phyloP scores from a whole-genome alignment of 2,113 vertebrate genomes.

The Macquaria australasica region DNA sequence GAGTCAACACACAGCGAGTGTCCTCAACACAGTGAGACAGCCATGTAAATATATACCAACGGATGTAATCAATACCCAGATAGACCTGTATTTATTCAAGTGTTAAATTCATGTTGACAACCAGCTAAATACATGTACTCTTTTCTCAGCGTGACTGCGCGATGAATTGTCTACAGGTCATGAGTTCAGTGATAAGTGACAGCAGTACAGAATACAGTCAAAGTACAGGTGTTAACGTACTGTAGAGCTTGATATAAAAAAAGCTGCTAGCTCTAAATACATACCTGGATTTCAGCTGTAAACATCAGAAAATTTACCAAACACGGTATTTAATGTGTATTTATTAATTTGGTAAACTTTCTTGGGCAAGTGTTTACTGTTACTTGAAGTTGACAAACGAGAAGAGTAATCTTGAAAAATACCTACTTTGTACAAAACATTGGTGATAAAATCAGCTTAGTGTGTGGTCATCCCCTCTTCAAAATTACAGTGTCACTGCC shows the following conservation, averaged over 20 bases:
- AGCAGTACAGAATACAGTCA: background rate
- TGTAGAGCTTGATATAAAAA: background rate
- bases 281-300: background rate
- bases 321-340: background rate
- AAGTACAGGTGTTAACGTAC: background rate
- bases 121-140: slow-evolving; percentile 3
- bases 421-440: background rate
- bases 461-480: too few relatives aligned
- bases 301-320: background rate
- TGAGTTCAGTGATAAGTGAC: background rate
- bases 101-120: slow-evolving; percentile 33
- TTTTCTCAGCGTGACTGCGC: background rate
- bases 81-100: slow-evolving; percentile 23
- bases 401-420: background rate
- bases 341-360: background rate
- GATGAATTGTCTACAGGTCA: background rate
- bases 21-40: background rate
- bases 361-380: background rate
- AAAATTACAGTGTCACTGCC: too few relatives aligned
- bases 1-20: slow-evolving; percentile 35
- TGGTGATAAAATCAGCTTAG: background rate
- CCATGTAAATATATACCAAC: slow-evolving; percentile 38
- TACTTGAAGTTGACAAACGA: background rate
- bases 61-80: slow-evolving; percentile 46
- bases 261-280: background rate